phyloP scores from a whole-genome alignment of 92 coral and sea anemone genomes.

The Heteractis magnifica region DNA sequence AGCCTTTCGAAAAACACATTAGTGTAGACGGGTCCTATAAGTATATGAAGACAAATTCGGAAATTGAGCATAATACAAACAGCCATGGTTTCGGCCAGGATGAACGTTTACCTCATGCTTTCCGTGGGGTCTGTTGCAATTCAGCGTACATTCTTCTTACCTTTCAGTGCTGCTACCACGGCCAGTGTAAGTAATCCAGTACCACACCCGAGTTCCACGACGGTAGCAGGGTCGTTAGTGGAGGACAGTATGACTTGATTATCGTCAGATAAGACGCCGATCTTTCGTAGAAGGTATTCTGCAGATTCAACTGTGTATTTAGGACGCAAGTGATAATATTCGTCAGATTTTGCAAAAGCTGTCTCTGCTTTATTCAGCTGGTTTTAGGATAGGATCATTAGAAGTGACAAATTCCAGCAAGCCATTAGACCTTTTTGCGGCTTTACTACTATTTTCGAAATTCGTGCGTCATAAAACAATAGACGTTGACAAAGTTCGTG shows the following conservation, averaged over 20 bases:
- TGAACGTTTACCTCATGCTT: neutral
- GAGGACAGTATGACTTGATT: neutral
- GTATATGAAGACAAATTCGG: no score
- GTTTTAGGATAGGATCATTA: neutral
- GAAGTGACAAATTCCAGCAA: no score
- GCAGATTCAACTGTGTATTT: slow-evolving; percentile 7
- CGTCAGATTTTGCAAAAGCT: neutral
- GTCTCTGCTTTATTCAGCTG: neutral
- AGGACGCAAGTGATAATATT: neutral
- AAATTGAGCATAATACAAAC: no score
- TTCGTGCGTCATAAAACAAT: no score
- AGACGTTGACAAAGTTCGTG: no score
- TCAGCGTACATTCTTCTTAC: neutral
- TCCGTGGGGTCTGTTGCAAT: slow-evolving; percentile 3
- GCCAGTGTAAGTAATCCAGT: slow-evolving; percentile 3
- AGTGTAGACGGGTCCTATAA: no score
- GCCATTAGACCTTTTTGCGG: no score
- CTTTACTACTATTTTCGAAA: no score
- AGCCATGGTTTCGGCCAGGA: no score
- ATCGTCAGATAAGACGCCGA: neutral
- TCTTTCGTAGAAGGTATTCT: neutral
- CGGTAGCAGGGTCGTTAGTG: neutral
- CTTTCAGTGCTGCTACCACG: neutral
- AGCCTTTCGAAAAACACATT: no score
- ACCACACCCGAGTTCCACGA: slow-evolving; percentile 8